Conservation (phyloP, 1,140 invertebrate genomes). For the Brachionus calyciflorus region DNA sequence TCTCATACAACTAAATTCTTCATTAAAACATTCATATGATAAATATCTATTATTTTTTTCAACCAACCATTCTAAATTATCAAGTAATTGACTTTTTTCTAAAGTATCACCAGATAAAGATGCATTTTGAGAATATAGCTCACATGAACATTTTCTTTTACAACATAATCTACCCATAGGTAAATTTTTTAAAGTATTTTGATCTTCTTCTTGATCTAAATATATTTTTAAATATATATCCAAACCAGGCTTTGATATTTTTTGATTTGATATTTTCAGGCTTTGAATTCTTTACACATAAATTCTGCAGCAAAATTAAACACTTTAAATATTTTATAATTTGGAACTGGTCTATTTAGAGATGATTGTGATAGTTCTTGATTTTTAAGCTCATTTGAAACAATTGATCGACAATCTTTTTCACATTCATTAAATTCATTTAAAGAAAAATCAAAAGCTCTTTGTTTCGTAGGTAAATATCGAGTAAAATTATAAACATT, state of each 20-base stretch:
- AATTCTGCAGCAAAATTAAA: background rate
- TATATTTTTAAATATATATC: background rate
- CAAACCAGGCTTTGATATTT: background rate
- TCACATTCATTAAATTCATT: background rate
- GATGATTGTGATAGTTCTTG: background rate
- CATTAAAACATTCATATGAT: background rate
- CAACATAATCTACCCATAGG: constrained; percentile 1
- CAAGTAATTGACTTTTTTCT: constrained; percentile 17
- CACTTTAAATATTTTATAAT: background rate
- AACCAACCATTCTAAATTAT: background rate
- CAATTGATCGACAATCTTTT: background rate
- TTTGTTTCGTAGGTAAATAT: background rate
- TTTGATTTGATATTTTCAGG: too few species aligned
- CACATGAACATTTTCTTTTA: constrained; percentile 31
- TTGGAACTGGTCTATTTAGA: background rate
- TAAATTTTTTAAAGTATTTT: background rate
- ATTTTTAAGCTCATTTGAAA: background rate
- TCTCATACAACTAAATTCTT: background rate
- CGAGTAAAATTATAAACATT: background rate
- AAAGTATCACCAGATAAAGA: background rate
- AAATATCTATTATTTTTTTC: background rate
- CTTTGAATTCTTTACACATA: background rate
- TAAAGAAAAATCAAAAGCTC: background rate
- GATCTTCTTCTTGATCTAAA: background rate
- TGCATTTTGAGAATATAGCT: background rate